A percentile compares a stretch with the other conserved stretches of the same genome.
Conservation (phyloP, 2,113 vertebrate genomes). For the Lamprotornis superbus region DNA sequence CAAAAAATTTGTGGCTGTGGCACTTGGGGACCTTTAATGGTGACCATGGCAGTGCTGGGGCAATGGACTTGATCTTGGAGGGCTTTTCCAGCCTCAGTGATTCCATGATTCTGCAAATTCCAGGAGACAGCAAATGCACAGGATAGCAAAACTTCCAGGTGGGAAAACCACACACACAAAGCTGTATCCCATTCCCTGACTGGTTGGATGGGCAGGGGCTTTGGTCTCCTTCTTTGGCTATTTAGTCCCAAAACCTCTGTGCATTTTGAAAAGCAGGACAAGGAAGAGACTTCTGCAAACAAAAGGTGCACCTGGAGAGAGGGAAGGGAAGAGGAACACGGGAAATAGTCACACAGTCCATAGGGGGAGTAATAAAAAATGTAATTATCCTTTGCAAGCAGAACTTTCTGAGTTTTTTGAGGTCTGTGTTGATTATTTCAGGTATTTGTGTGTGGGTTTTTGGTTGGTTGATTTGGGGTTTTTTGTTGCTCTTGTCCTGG, state of each 20-base stretch:
- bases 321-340: not conserved
- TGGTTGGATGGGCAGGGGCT: not conserved
- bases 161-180: not conserved
- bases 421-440: not conserved
- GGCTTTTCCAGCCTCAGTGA: not conserved
- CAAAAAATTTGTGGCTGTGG: not conserved
- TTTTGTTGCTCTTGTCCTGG: not conserved
- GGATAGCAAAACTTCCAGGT: not conserved
- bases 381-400: not conserved
- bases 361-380: not conserved
- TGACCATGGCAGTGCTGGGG: not conserved
- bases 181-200: too few relatives aligned
- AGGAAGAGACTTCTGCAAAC: not conserved
- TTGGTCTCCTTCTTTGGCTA: not conserved
- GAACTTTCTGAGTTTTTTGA: not conserved
- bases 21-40: not conserved
- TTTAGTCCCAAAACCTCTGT: not conserved
- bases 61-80: not conserved
- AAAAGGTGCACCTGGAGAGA: not conserved
- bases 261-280: not conserved
- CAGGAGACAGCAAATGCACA: not conserved
- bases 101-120: not conserved
- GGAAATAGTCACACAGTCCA: not conserved
- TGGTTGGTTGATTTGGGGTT: fast-evolving
- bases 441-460: not conserved